phyloP scores from a whole-genome alignment of 2,797 vertebrate genomes.

The Malacoctenus gilli region DNA sequence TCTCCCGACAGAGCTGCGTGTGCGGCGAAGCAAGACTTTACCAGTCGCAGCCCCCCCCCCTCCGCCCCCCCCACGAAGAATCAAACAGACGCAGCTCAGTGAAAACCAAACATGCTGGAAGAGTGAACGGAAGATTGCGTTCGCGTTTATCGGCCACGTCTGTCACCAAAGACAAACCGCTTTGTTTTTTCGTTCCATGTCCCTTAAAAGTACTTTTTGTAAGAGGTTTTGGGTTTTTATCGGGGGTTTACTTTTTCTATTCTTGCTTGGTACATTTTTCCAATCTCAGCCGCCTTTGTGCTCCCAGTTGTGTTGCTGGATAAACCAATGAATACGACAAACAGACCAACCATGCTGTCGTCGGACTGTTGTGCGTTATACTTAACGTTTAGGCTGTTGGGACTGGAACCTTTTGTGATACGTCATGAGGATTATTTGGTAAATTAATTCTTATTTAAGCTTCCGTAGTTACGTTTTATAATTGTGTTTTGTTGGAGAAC shows the following conservation, averaged over 20 bases:
- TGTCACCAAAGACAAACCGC: slow-evolving; percentile 34
- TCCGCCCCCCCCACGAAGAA: no score
- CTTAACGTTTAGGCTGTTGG: slow-evolving; percentile 16
- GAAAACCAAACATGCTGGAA: slow-evolving; percentile 6
- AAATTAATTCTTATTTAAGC: slow-evolving; percentile 54
- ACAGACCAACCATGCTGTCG: not conserved
- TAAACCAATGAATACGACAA: slow-evolving; percentile 7
- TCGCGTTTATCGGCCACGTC: not conserved
- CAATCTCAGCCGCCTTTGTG: not conserved
- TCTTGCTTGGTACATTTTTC: not conserved
- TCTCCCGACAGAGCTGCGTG: no score
- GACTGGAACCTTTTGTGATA: slow-evolving; percentile 19
- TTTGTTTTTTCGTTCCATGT: not conserved
- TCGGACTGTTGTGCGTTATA: slow-evolving; percentile 36
- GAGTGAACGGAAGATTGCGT: not conserved
- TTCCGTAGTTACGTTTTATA: slow-evolving; percentile 50
- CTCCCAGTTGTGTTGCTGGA: slow-evolving; percentile 3
- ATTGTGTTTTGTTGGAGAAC: slow-evolving; percentile 38
- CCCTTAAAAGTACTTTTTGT: not conserved
- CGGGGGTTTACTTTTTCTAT: no score
- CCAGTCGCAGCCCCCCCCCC: not conserved
- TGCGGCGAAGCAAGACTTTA: slow-evolving; percentile 4
- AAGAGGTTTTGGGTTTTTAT: slow-evolving; percentile 15
- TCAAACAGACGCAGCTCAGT: no score
- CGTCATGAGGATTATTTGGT: slow-evolving; percentile 38